A percentile compares a stretch with the other conserved stretches of the same genome.
Conservation (phyloP, 2,797 vertebrate species). For the Pangasius mekongensis region DNA sequence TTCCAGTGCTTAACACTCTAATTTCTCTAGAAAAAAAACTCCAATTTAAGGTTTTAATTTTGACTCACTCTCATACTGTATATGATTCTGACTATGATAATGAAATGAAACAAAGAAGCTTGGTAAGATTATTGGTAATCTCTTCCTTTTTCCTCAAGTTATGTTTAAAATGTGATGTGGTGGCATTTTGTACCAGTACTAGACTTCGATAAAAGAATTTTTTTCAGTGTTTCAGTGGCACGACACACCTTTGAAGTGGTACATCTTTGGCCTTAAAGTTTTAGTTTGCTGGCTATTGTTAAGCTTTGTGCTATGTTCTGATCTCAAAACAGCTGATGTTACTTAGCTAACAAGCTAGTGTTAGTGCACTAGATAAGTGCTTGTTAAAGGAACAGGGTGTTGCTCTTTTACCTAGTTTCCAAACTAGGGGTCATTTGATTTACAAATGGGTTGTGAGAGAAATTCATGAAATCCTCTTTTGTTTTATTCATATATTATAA, state of each 20-base stretch:
- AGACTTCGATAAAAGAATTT: neutral
- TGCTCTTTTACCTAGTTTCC: neutral
- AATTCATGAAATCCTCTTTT: neutral
- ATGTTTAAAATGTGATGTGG: neutral
- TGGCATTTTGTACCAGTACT: neutral
- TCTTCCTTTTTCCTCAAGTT: neutral
- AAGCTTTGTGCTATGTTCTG: neutral
- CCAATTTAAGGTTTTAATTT: neutral
- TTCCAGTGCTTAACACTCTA: neutral
- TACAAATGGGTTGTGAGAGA: neutral
- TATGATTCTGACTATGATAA: neutral
- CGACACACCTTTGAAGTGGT: neutral
- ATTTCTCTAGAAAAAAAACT: neutral
- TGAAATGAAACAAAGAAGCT: neutral
- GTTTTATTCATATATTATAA: neutral
- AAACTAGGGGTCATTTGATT: neutral
- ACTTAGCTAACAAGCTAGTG: neutral
- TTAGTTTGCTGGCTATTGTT: neutral
- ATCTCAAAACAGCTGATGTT: neutral
- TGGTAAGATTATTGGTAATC: neutral
- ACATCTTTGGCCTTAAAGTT: neutral
- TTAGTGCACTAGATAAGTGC: no score
- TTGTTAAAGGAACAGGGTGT: neutral
- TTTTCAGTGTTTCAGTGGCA: neutral
- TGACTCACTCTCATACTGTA: neutral